phyloP scores from a whole-genome alignment of 2,888 invertebrate genomes.

The Ptychoptera albimana region DNA sequence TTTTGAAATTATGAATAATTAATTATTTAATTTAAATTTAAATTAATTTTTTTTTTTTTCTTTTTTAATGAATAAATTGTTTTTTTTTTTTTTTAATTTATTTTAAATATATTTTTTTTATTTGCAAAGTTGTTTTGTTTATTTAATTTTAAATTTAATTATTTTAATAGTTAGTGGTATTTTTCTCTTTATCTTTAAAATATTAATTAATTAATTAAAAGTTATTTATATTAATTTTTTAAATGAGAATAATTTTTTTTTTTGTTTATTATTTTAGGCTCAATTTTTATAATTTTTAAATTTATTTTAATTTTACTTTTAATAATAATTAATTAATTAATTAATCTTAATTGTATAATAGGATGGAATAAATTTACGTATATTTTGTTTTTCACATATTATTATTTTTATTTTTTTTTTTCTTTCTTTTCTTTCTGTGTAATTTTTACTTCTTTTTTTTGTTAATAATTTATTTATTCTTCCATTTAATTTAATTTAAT shows the following conservation, averaged over 20 bases:
- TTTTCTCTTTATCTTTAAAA: too few relatives aligned
- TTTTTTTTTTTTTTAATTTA: constrained; percentile 2
- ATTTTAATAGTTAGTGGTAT: too few relatives aligned
- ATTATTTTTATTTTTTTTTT: neutral
- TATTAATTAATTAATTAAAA: too few relatives aligned
- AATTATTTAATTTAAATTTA: neutral
- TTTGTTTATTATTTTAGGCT: constrained; percentile 5
- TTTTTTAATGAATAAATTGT: neutral
- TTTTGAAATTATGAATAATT: neutral
- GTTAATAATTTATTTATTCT: constrained; percentile 1
- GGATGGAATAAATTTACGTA: constrained; percentile 13
- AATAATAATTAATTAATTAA: constrained; percentile 7
- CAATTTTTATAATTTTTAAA: constrained; percentile 6
- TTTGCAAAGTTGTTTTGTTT: neutral
- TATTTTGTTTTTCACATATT: constrained; percentile 9
- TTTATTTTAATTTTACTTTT: constrained; percentile 9
- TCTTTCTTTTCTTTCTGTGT: constrained; percentile 1
- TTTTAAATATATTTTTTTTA: constrained; percentile 5
- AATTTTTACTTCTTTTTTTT: constrained; percentile 3
- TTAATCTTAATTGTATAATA: constrained; percentile 6
- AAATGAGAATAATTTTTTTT: constrained; percentile 9
- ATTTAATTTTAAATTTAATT: neutral
- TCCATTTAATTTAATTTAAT: neutral
- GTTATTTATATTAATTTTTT: neutral
- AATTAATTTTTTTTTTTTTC: neutral